Evolutionary conservation across 2,888 invertebrate genomes (phyloP).

Genomic region (Odiellus spinosus): DNA sequence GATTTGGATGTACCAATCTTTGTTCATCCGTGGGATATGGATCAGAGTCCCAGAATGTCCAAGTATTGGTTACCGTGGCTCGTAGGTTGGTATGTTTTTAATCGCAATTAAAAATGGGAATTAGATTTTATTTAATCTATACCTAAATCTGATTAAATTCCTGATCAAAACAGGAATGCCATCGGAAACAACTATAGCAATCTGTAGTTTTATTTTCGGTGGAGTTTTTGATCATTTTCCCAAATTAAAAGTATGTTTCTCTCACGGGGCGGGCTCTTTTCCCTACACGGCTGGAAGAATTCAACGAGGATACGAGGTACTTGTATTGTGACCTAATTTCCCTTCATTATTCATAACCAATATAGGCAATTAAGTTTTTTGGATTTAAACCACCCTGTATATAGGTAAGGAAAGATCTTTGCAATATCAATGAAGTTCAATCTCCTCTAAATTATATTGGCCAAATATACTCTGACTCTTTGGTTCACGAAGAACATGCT

Average conservation of each 20-base stretch:
- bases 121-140: neutral
- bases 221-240: constrained; percentile 37
- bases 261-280: constrained; percentile 38
- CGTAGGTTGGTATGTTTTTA: constrained; percentile 35
- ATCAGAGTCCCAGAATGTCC: constrained; percentile 32
- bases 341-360: too few species aligned
- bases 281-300: constrained; percentile 39
- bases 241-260: constrained; percentile 36
- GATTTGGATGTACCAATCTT: constrained; percentile 35
- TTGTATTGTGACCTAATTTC: constrained; percentile 1
- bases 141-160: neutral
- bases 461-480: constrained; percentile 35
- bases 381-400: constrained; percentile 18
- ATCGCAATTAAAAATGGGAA: neutral
- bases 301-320: constrained; percentile 30
- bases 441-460: constrained; percentile 32
- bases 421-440: constrained; percentile 33
- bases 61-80: constrained; percentile 42
- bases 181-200: constrained; percentile 38
- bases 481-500: constrained; percentile 36
- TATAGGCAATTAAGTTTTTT: too few species aligned
- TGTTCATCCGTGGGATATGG: constrained; percentile 44
- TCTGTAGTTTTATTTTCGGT: constrained; percentile 37
- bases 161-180: constrained; percentile 35
- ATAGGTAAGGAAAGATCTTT: constrained; percentile 37